Evolutionary conservation across 2,113 vertebrate genomes (phyloP), one percentile per base, ranked within the genome.

Genomic region (Centropristis striata): DNA sequence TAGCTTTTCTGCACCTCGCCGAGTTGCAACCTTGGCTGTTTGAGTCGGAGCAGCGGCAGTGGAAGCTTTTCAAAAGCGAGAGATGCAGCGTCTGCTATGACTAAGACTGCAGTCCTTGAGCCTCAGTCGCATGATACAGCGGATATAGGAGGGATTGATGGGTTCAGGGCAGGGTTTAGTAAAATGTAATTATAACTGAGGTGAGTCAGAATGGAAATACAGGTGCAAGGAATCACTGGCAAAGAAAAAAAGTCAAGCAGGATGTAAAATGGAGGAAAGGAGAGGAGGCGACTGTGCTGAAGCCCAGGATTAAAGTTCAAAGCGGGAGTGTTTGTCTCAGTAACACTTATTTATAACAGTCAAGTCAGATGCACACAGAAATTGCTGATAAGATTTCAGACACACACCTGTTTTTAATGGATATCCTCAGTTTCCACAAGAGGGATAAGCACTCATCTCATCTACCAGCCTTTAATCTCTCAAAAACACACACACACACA

Each of bases 111-210:
- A 37, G 46, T 64, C 13, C 65, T 68, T 9, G 1, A 71, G 49
- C 11, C 32, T 1, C 2, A 21, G 50, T 59, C 3, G 4, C 28
- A 53, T 41, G 55, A 78, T 44, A 66, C 69, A 47, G 55, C 1
- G 42, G 46, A 81, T 65, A 49, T 1, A 46, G 7, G 57, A 37
- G 41, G 78, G 63, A 66, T 32, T n/a, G 42, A 16, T 3, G 46
- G 61, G 54, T 66, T 80, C 71, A 68, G 66, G 71, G 42, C 66
- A 41, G 9, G 61, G 70, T 27, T 82, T 37, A 79, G 57, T 39
- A 11, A 78, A 25, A 80, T 53, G 55, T 68, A 75, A 75, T 1
- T 54, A 67, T 28, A 59, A 27, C 20, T 8, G 57, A 68, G 70
- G 39, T 53, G 46, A 81, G 42, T 70, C 39, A 67, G 47, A 82